Evolutionary conservation across 2,888 invertebrate genomes (phyloP).

Genomic region (Julus scanicus): DNA sequence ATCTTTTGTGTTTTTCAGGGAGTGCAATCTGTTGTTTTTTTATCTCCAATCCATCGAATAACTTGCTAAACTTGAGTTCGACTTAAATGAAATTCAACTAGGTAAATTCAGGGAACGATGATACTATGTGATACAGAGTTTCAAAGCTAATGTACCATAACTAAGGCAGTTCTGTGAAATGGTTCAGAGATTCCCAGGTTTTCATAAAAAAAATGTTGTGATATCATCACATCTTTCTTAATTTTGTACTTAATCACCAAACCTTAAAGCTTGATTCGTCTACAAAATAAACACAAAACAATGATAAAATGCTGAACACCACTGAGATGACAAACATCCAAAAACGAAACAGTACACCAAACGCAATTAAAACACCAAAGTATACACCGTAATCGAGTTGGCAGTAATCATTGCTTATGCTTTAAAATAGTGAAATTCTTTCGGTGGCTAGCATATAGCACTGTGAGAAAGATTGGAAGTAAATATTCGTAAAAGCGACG

Average conservation of each 20-base stretch:
- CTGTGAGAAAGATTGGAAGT: constrained; percentile 2
- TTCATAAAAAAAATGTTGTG: neutral
- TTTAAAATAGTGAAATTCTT: neutral
- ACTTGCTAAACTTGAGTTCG: too few species aligned
- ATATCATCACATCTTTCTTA: neutral
- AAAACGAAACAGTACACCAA: neutral
- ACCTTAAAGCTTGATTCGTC: neutral
- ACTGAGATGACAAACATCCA: neutral
- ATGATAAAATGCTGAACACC: neutral
- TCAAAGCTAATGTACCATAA: neutral
- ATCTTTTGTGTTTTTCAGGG: too few species aligned
- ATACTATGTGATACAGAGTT: neutral
- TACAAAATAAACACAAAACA: neutral
- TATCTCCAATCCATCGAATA: too few species aligned
- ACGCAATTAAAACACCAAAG: neutral
- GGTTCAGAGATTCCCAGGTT: neutral
- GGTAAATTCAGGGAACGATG: too few species aligned
- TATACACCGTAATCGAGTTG: neutral
- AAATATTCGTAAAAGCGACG: neutral
- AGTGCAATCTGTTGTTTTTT: too few species aligned
- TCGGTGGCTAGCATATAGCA: neutral
- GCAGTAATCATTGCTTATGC: neutral
- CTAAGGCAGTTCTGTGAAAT: constrained; percentile 20
- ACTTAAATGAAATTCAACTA: too few species aligned
- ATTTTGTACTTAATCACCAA: neutral